Base-by-base conservation (phyloP, 1,140 invertebrate genomes). In the Nephila pilipes region DNA sequence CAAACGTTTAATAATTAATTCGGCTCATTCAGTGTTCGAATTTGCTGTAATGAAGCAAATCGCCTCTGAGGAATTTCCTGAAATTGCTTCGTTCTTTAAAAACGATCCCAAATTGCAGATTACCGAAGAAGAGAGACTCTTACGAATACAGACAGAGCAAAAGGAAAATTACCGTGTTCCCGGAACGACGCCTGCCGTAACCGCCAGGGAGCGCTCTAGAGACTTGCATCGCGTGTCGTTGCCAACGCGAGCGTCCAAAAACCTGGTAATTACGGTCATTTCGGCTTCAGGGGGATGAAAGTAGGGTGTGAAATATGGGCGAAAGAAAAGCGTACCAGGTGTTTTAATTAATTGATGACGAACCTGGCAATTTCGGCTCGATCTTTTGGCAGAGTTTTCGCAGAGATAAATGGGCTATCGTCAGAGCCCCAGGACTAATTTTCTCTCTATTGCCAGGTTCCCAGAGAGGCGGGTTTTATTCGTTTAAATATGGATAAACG, bases 331-430 rank as follows among this genome's bases (percentile, higher is more conserved):
- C 46, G 81, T 83, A 58, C 75, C 79, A 92, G 79, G 90, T 85
- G 90, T 92, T 92, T 92, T 92, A 92, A 92, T 92, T 92, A 92
- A 92, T 92, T 92, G 90, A 92, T 85, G 90, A 55, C 60, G 90
- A 92, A 85, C 90, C 81, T 83, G 90, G 90, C 83, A 92, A 92
- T 92, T 92, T 55, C n/a, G 81, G 18, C 32, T 36, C 22, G 60
- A 83, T 83, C 81, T 69, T 85, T 88, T 88, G 87, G 54, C 90
- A 63, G 63, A 79, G 32, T 89, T 89, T 90, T 38, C 29, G 88
- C 16, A n/a, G n/a, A 65, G 69, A 57, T 80, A 90, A 90, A 90
- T 90, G 88, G 88, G 55, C n/a, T 29, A 83, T 83, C 81, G 81
- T 20, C 54, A 57, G 36, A 38, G 36, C 32, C 12, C n/a, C 54